These are phyloP conservation scores for Paramuricea clavata DNA, from an alignment of 92 coral and sea anemone species.

Conservation along the genomic window DNA sequence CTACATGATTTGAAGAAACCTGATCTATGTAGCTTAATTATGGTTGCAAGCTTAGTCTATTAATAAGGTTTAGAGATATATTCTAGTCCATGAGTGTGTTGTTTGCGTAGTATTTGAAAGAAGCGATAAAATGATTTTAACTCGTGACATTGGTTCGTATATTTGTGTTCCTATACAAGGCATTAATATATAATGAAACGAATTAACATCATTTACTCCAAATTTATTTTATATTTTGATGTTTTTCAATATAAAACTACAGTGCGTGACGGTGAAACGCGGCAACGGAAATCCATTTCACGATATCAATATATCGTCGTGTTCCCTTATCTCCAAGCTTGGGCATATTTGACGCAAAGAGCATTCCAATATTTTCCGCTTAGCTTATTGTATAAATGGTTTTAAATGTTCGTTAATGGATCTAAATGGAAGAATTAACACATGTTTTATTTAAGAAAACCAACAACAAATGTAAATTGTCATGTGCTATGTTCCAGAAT, in stretches of 20 bases:
- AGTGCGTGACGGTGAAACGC: not conserved
- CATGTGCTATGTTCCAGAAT: no score
- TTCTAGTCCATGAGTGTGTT: no score
- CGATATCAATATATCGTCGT: not conserved
- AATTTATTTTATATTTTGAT: not conserved
- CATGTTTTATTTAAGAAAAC: not conserved
- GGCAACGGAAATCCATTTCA: conserved; percentile 3
- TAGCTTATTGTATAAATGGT: not conserved
- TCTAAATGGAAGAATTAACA: not conserved
- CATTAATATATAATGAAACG: not conserved
- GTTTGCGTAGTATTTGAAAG: no score
- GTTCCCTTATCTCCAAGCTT: not conserved
- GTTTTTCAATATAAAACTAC: not conserved
- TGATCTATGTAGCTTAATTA: no score
- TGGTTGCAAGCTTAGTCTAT: no score
- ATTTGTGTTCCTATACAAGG: not conserved
- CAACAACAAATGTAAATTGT: no score
- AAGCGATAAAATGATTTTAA: no score
- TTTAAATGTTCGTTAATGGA: not conserved
- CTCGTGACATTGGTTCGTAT: not conserved
- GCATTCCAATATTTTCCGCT: no score
- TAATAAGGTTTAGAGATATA: no score
- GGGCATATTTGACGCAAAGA: no score
- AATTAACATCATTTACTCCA: not conserved
- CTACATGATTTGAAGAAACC: no score